phyloP scores from a whole-genome alignment of 2,113 vertebrate species.

The Erythrolamprus reginae region DNA sequence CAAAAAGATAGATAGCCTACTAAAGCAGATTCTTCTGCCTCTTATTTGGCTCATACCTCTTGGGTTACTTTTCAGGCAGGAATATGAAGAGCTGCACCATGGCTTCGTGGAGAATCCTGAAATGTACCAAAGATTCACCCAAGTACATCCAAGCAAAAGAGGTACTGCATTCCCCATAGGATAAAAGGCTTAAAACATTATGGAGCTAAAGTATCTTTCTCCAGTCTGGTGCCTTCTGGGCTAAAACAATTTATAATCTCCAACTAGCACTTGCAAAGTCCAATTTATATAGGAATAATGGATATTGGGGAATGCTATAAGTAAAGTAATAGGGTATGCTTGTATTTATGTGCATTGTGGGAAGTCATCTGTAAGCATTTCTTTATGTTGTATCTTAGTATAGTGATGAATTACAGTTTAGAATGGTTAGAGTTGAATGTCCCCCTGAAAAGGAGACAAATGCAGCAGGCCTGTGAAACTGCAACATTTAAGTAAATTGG shows the following conservation, averaged over 20 bases:
- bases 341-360: neutral
- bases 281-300: neutral
- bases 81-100: conserved; percentile 40
- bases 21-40: rapidly evolving
- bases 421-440: neutral
- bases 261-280: neutral
- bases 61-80: conserved; percentile 53
- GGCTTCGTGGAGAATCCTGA: conserved; percentile 33
- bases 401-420: neutral
- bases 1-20: neutral
- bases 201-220: neutral
- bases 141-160: conserved; percentile 43
- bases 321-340: neutral
- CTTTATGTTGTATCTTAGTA: neutral
- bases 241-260: neutral
- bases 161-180: conserved; percentile 43
- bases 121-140: conserved; percentile 19
- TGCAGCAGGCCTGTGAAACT: neutral
- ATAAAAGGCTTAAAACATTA: neutral
- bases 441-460: neutral
- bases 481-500: neutral
- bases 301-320: neutral
- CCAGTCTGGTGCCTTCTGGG: neutral
- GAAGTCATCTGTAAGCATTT: neutral
- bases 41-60: neutral